These are phyloP conservation scores for Idaea aversata DNA, from an alignment of 2,888 invertebrate genomes.

Conservation along the genomic window DNA sequence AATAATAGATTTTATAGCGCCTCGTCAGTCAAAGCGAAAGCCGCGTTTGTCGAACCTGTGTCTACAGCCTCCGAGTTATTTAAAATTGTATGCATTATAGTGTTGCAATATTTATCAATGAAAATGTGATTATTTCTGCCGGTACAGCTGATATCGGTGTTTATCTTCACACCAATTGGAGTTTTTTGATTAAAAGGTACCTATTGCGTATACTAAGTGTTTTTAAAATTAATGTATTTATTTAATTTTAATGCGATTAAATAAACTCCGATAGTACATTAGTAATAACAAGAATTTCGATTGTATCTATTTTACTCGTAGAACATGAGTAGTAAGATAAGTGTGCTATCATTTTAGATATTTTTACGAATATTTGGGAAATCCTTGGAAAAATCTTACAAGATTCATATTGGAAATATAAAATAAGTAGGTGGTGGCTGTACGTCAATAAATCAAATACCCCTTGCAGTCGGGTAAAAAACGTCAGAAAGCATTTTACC, in stretches of 20 bases:
- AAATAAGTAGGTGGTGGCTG: background rate
- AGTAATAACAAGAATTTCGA: background rate
- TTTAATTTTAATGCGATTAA: background rate
- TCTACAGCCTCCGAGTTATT: constrained; percentile 23
- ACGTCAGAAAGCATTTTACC: no score
- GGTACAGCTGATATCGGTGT: constrained; percentile 22
- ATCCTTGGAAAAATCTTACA: background rate
- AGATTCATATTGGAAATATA: background rate
- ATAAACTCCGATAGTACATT: background rate
- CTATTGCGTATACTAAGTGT: constrained; percentile 14
- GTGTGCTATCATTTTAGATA: no score
- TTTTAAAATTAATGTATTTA: background rate
- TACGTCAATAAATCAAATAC: no score
- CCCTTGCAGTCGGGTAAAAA: no score
- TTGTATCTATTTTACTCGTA: background rate
- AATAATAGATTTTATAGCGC: constrained; percentile 38
- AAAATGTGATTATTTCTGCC: constrained; percentile 47
- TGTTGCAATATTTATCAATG: constrained; percentile 44
- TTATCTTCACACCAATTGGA: constrained; percentile 19
- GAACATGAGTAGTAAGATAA: background rate
- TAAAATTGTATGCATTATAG: constrained; percentile 11
- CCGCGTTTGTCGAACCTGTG: constrained; percentile 33
- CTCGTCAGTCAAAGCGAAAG: constrained; percentile 46
- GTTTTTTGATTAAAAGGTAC: constrained; percentile 37
- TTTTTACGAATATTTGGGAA: no score